Percentiles rank a stretch among this genome's conserved stretches.
Conservation (phyloP, 2,113 vertebrate species). For the Ammodramus savannarum region DNA sequence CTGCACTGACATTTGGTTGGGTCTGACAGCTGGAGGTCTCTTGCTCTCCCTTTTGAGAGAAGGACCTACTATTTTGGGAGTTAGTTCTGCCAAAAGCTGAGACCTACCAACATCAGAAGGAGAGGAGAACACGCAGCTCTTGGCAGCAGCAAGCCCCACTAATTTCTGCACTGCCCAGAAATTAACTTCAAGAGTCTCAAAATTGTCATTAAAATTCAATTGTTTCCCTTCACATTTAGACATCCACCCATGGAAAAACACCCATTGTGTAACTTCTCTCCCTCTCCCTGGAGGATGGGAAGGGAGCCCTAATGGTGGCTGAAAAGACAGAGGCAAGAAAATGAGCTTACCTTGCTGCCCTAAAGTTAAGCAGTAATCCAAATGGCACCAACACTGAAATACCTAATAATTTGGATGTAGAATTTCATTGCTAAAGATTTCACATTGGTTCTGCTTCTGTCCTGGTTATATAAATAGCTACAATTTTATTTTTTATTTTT, state of each 20-base stretch:
- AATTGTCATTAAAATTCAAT: constrained; percentile 46
- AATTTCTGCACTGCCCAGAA: constrained; percentile 18
- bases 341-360: background rate
- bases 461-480: background rate
- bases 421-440: background rate
- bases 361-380: background rate
- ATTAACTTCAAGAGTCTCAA: background rate
- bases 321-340: background rate
- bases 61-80: background rate
- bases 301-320: background rate
- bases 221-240: constrained; percentile 24
- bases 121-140: background rate
- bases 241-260: background rate
- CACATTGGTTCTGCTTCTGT: background rate
- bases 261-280: background rate
- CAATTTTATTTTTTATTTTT: background rate
- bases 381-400: background rate
- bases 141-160: background rate
- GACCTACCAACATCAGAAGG: background rate
- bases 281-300: constrained; percentile 1
- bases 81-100: background rate
- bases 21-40: background rate
- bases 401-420: background rate
- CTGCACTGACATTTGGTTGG: background rate
- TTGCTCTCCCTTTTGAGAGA: background rate